Percentiles rank a stretch among this genome's conserved stretches.
phyloP scores from a whole-genome alignment of 1,140 invertebrate species.

The Oryctes rhinoceros region DNA sequence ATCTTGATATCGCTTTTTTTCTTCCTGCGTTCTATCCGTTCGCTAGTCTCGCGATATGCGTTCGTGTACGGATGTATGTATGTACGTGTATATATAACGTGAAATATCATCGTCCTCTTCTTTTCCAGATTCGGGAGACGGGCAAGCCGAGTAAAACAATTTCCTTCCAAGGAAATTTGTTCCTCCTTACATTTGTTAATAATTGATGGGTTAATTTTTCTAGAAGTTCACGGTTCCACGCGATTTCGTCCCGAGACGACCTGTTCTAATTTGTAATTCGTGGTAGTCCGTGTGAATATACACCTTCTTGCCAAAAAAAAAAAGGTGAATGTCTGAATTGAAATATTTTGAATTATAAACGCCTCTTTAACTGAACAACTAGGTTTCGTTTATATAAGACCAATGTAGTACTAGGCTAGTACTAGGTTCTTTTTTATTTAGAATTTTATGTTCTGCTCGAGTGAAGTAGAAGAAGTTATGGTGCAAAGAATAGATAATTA shows the following conservation, averaged over 20 bases:
- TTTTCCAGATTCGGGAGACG: slow-evolving; percentile 43
- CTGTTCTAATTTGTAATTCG: slow-evolving; percentile 31
- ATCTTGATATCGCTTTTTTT: slow-evolving; percentile 45
- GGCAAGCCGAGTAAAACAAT: slow-evolving; percentile 43
- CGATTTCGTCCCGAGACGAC: slow-evolving; percentile 25
- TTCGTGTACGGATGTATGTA: too few relatives aligned
- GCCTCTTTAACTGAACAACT: too few relatives aligned
- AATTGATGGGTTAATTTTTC: slow-evolving; percentile 59
- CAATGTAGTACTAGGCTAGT: too few relatives aligned
- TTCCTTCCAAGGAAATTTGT: slow-evolving; percentile 47
- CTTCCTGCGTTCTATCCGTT: background rate
- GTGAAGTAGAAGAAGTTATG: too few relatives aligned
- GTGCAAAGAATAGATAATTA: too few relatives aligned
- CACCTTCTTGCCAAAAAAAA: background rate
- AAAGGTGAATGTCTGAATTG: too few relatives aligned
- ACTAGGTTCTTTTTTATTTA: too few relatives aligned
- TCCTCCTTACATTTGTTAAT: slow-evolving; percentile 54
- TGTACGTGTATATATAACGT: slow-evolving; percentile 30
- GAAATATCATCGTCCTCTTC: slow-evolving; percentile 51
- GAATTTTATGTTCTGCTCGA: too few relatives aligned
- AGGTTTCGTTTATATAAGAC: too few relatives aligned
- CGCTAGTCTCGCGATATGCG: slow-evolving; percentile 5
- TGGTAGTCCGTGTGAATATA: background rate
- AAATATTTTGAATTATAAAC: too few relatives aligned
- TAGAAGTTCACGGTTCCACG: slow-evolving; percentile 36